Conservation (phyloP, 2,113 vertebrate species). For the Sturnira hondurensis region DNA sequence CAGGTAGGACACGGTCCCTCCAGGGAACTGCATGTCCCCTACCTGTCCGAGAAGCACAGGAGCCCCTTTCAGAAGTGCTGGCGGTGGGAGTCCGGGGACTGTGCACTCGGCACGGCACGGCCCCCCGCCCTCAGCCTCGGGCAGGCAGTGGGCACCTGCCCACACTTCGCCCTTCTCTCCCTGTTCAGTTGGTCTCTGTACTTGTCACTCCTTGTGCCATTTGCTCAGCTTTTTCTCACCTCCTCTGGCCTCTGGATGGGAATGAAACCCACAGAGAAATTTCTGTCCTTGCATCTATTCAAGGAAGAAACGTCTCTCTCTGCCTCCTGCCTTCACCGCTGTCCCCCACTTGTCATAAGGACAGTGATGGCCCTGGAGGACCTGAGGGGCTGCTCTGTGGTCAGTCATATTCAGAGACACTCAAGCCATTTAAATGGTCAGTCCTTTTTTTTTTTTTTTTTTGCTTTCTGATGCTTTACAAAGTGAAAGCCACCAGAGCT, state of each 20-base stretch:
- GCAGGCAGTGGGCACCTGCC: neutral
- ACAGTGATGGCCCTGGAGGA: neutral
- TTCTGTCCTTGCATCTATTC: neutral
- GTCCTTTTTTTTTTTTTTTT: neutral
- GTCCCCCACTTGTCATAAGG: neutral
- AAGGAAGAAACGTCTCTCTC: neutral
- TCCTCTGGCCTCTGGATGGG: neutral
- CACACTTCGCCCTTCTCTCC: neutral
- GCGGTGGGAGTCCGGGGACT: too few species aligned
- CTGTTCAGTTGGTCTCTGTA: neutral
- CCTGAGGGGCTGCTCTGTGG: neutral
- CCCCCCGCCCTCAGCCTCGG: neutral
- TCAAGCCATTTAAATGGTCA: neutral
- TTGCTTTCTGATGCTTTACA: neutral
- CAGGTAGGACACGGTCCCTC: neutral
- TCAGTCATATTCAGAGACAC: neutral
- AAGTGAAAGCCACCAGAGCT: neutral
- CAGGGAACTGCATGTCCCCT: neutral
- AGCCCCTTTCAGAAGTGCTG: neutral
- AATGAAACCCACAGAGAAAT: neutral
- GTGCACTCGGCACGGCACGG: accelerated
- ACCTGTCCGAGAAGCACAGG: neutral
- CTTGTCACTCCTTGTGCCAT: too few species aligned
- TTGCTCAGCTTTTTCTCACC: neutral
- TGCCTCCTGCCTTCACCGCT: neutral